Base-by-base conservation (phyloP, 2,113 vertebrate species). In the Microcebus tavaratra region DNA sequence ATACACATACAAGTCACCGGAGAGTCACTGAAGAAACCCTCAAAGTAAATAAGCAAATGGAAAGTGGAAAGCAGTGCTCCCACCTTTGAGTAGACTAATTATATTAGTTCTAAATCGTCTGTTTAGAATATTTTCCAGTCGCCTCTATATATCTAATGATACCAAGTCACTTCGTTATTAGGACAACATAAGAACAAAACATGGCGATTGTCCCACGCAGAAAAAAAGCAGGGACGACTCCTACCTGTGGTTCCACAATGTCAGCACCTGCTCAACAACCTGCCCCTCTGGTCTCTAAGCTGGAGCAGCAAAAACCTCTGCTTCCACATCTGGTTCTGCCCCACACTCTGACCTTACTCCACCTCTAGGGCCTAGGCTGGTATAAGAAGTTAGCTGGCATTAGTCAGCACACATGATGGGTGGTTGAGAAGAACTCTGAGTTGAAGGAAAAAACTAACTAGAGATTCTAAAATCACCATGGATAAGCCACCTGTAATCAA, bases 11-110 rank as follows among this genome's bases (percentile, higher is more conserved):
- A 55, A 84, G 53, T 53, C 36, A 80, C 27, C 3, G 9, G 36
- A 86, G 31, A 80, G 27, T 90, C 72, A 83, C 93, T 82, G 65
- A 90, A 86, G 93, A 75, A 89, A 72, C 3, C 9, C 31, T 83
- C 79, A 67, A 70, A 93, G n/a, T 59, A 67, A 88, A 84, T 42
- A 45, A 65, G 79, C 29, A 83, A 88, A 80, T 8, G 34, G 14
- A 72, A 83, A 45, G 84, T 45, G 1, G 65, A 92, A 81, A 75
- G 70, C 31, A 0, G 42, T 23, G 36, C 29, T 81, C 53, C 90
- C 68, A 29, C 39, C 59, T 45, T 63, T 29, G 23, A 94, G 53
- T 6, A 63, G 48, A 90, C 20, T 10, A 72, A 55, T 11, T 45
- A 65, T 81, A 50, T 84, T 50, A 80, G 31, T 45, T 92, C 63